Base-by-base conservation (phyloP, 2,113 vertebrate species). In the Penelope pileata region DNA sequence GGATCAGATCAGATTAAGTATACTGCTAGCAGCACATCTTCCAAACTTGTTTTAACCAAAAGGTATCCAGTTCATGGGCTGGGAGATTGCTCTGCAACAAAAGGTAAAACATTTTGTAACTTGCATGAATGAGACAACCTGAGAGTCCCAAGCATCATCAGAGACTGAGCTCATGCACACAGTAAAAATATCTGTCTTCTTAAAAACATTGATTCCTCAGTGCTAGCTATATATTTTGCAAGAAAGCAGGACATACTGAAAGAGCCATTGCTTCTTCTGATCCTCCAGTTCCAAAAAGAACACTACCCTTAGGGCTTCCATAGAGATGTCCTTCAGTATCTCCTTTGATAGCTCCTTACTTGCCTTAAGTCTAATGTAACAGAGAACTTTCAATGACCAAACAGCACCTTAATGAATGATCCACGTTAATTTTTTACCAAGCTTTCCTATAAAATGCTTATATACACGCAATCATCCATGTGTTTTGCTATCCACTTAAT, bases 401-500 rank as follows among this genome's bases (percentile, higher is more conserved):
- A 50, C 32, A 74, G 51, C 51, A 78, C 9, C 5, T 30, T 93
- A 38, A 64, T n/a, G 5, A 83, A 82, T 51, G 19, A 12, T 54
- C 23, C 2, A 1, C 42, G 12, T 1, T 24, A 67, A 4, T 4
- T 10, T 36, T 24, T 11, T 60, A 30, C n/a, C 8, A 4, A 67
- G 47, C 17, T 79, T 63, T 75, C 38, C 17, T 54, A 19, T 27
- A 11, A 3, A 67, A 23, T 50, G 19, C 6, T 77, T 78, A 17
- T 16, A 36, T 43, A 63, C 60, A 40, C 13, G 60, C 15, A 78
- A n/a, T 16, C 29, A 81, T 34, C 9, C 23, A 60, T 48, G 32
- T 23, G n/a, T 85, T 89, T 72, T 76, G 10, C 58, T n/a, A 6
- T 11, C n/a, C 70, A 30, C 47, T 27, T 85, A 53, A 69, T 53